Percentiles rank a stretch among this genome's conserved stretches.
Evolutionary conservation across 1,140 invertebrate genomes (phyloP).

Genomic region (Argopecten irradians): DNA sequence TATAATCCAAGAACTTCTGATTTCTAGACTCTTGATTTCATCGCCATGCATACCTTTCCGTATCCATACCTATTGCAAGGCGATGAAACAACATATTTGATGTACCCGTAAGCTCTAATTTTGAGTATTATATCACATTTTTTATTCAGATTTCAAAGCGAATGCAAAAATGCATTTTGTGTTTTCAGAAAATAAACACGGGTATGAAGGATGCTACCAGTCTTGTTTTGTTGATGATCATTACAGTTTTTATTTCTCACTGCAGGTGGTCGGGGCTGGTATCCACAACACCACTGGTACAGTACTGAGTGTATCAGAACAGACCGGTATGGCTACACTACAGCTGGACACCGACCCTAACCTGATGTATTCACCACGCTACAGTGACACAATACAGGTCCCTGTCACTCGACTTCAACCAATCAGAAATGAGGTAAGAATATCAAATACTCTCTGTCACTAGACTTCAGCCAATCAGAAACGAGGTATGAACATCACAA

Average conservation of each 20-base stretch:
- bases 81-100: background rate
- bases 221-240: background rate
- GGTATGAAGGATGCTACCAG: background rate
- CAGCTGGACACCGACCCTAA: conserved; percentile 59
- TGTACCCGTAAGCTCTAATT: background rate
- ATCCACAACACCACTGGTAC: conserved; percentile 62
- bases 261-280: conserved; percentile 68
- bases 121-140: background rate
- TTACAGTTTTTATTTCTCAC: background rate
- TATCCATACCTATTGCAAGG: background rate
- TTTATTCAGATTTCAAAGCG: background rate
- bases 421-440: conserved; percentile 68
- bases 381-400: conserved; percentile 70
- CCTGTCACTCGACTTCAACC: conserved; percentile 70
- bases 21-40: background rate
- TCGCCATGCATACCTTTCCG: background rate
- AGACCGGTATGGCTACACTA: conserved; percentile 72
- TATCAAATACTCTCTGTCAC: background rate
- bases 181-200: background rate
- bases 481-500: background rate
- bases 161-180: background rate
- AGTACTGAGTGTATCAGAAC: conserved; percentile 73
- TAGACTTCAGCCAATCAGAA: background rate
- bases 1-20: background rate
- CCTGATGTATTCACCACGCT: conserved; percentile 53